Percentiles rank a stretch among this genome's conserved stretches.
These are phyloP conservation scores for Emydura subglobosa DNA, from an alignment of 2,113 vertebrate genomes.

Conservation along the genomic window DNA sequence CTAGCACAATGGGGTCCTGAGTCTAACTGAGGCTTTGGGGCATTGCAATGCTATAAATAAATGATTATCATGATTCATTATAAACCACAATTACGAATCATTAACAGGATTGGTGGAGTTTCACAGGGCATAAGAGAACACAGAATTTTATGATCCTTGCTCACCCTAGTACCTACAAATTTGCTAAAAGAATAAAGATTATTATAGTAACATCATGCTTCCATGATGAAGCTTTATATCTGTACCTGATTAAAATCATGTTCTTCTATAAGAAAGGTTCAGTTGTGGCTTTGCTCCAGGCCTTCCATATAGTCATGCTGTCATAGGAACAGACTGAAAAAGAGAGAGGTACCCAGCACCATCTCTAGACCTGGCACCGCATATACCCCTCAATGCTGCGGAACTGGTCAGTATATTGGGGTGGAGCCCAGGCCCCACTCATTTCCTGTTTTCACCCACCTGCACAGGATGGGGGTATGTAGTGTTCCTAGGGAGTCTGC, in stretches of 20 bases:
- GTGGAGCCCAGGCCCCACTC: background rate
- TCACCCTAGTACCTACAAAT: background rate
- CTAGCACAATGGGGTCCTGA: background rate
- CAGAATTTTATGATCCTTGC: background rate
- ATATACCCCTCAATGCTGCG: background rate
- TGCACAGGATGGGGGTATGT: background rate
- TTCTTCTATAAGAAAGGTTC: background rate
- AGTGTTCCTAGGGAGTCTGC: background rate
- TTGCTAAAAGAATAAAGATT: background rate
- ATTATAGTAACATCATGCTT: too few relatives aligned
- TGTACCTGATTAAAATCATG: background rate
- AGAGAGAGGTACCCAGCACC: background rate
- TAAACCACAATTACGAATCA: too few relatives aligned
- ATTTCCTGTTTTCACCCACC: background rate
- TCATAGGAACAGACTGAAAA: background rate
- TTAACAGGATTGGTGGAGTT: too few relatives aligned
- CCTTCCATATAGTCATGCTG: background rate
- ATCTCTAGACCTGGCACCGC: background rate
- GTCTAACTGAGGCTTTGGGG: too few relatives aligned
- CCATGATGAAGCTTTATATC: background rate
- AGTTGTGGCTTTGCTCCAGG: background rate
- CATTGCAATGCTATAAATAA: too few relatives aligned
- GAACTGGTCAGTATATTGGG: background rate
- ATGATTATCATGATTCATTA: too few relatives aligned
- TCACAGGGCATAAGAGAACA: background rate